Evolutionary conservation across 1,140 invertebrate species (phyloP).

Genomic region (Drosophila lowei): DNA sequence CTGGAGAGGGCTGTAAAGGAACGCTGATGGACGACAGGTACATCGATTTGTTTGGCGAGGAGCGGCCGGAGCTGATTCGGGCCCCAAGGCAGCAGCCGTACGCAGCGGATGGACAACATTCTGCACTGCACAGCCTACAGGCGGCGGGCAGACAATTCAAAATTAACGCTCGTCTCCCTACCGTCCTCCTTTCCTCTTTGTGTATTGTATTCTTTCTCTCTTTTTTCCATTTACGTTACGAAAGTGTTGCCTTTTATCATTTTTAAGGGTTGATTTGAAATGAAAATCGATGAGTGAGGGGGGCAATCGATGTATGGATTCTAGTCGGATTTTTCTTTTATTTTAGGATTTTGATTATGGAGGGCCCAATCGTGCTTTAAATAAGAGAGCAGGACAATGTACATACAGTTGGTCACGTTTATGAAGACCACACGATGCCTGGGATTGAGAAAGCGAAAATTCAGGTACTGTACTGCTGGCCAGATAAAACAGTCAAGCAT

Average conservation of each 20-base stretch:
- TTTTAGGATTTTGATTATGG: neutral
- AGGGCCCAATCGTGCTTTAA: constrained; percentile 18
- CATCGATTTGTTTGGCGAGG: no score
- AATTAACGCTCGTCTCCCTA: neutral
- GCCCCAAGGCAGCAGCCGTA: neutral
- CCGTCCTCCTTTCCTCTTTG: neutral
- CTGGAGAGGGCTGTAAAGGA: constrained; percentile 15
- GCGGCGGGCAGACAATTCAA: neutral
- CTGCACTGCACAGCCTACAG: constrained; percentile 2
- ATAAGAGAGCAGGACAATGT: constrained; percentile 36
- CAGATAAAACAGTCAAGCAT: constrained; percentile 25
- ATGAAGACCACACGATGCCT: constrained; percentile 24
- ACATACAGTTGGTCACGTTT: constrained; percentile 28
- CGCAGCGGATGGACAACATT: constrained; percentile 25
- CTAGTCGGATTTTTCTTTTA: neutral
- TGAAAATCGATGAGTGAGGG: neutral
- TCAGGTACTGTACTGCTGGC: constrained; percentile 30
- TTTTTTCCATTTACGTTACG: constrained; percentile 1
- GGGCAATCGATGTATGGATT: neutral
- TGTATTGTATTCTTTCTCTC: neutral
- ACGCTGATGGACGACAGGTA: neutral
- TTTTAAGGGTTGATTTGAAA: neutral
- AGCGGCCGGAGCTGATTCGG: neutral
- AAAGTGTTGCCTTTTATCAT: neutral
- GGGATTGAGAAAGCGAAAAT: constrained; percentile 26